These are phyloP conservation scores for Hemithea aestivaria DNA, from an alignment of 2,888 invertebrate species.

Conservation along the genomic window DNA sequence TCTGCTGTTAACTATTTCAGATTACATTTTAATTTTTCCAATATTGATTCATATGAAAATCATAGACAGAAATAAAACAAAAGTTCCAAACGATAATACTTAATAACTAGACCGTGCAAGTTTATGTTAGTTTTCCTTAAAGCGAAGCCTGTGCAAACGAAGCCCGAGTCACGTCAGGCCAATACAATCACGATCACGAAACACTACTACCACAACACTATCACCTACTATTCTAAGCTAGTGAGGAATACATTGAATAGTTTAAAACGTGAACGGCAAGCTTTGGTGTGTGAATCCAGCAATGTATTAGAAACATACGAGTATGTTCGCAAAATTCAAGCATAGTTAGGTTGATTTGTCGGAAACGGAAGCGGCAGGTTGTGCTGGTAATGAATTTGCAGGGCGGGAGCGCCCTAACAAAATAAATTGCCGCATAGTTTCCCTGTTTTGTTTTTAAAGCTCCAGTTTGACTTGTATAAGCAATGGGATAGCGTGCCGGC, in stretches of 20 bases:
- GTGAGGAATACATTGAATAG: constrained; percentile 1
- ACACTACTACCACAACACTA: constrained; percentile 22
- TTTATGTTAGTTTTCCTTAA: constrained; percentile 72
- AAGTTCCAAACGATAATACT: constrained; percentile 25
- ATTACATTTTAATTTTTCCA: not conserved
- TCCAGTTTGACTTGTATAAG: constrained; percentile 53
- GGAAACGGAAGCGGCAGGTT: constrained; percentile 74
- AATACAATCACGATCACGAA: constrained; percentile 52
- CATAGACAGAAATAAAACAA: constrained; percentile 16
- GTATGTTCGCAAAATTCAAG: constrained; percentile 26
- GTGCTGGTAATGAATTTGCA: constrained; percentile 74
- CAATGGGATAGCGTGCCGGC: constrained; percentile 34
- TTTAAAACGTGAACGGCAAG: not conserved
- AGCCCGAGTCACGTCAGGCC: constrained; percentile 59
- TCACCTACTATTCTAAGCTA: constrained; percentile 3
- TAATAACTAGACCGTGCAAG: constrained; percentile 45
- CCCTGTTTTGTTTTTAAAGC: constrained; percentile 65
- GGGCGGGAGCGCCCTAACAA: constrained; percentile 67
- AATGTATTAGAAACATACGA: constrained; percentile 27
- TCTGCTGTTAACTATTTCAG: no score
- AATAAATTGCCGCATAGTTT: constrained; percentile 64
- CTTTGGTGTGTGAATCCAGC: constrained; percentile 20
- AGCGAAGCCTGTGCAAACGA: constrained; percentile 65
- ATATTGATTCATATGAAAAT: constrained; percentile 6
- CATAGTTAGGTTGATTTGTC: constrained; percentile 33